Evolutionary conservation across 2,888 invertebrate species (phyloP).

Genomic region (Dusona sp.): DNA sequence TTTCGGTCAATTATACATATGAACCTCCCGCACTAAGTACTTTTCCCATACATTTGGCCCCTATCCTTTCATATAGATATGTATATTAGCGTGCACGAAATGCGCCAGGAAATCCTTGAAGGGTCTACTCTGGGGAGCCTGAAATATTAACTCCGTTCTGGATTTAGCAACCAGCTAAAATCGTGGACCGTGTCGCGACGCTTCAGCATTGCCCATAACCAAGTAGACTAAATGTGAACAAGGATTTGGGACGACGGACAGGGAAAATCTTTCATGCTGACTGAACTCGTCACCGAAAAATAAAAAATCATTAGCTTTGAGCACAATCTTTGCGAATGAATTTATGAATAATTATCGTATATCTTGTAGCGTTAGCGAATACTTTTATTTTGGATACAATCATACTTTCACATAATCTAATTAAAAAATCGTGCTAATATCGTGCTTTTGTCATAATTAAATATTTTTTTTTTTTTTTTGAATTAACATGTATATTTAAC

Average conservation of each 20-base stretch:
- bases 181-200: constrained; percentile 38
- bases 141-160: constrained; percentile 69
- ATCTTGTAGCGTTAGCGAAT: background rate
- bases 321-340: background rate
- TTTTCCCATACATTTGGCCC: constrained; percentile 3
- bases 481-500: too few relatives aligned
- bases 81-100: constrained; percentile 61
- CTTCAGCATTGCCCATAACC: constrained; percentile 41
- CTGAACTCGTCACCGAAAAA: background rate
- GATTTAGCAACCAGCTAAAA: constrained; percentile 64
- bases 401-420: too few relatives aligned
- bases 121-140: constrained; percentile 52
- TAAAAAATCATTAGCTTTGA: background rate
- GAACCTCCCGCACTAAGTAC: constrained; percentile 2
- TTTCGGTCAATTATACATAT: constrained; percentile 3
- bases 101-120: constrained; percentile 62
- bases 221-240: constrained; percentile 25
- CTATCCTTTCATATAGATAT: constrained; percentile 28
- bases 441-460: background rate
- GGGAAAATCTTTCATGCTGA: background rate
- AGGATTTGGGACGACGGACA: background rate
- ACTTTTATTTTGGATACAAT: background rate
- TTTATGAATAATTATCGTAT: background rate
- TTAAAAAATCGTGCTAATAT: background rate
- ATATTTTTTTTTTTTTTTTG: background rate